A percentile compares a stretch with the other conserved stretches of the same genome.
Evolutionary conservation across 2,797 vertebrate genomes (phyloP).

Genomic region (Sebastes minor): DNA sequence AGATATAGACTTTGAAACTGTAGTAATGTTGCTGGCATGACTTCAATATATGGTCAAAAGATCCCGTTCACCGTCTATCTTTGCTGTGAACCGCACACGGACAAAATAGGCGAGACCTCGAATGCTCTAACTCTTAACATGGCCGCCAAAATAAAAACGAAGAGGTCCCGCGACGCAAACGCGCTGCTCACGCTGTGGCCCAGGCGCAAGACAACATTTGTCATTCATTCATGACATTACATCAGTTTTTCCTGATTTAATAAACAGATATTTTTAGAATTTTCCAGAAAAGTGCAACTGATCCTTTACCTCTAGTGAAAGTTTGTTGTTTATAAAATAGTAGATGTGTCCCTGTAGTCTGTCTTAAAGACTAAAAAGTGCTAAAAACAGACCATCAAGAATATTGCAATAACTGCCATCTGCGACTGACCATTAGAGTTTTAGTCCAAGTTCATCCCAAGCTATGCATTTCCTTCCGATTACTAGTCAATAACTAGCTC

Average conservation of each 20-base stretch:
- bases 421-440: conserved; percentile 2
- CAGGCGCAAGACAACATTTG: background rate
- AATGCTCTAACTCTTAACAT: too few relatives aligned
- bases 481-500: background rate
- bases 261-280: background rate
- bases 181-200: too few relatives aligned
- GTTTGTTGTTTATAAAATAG: background rate
- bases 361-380: conserved; percentile 50
- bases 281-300: conserved; percentile 3
- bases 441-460: background rate
- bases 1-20: too few relatives aligned
- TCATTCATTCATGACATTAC: background rate
- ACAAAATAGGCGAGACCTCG: too few relatives aligned
- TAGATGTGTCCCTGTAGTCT: conserved; percentile 25
- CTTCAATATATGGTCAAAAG: too few relatives aligned
- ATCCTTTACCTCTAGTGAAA: background rate
- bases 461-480: background rate
- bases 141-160: too few relatives aligned
- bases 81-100: too few relatives aligned
- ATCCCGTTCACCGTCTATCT: too few relatives aligned
- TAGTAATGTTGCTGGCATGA: too few relatives aligned
- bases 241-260: conserved; percentile 10
- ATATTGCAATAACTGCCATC: background rate
- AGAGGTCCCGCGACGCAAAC: too few relatives aligned
- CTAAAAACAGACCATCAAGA: conserved; percentile 22